These are phyloP conservation scores for Petrocephalus zakoni DNA, from an alignment of 2,113 vertebrate genomes.

Conservation along the genomic window DNA sequence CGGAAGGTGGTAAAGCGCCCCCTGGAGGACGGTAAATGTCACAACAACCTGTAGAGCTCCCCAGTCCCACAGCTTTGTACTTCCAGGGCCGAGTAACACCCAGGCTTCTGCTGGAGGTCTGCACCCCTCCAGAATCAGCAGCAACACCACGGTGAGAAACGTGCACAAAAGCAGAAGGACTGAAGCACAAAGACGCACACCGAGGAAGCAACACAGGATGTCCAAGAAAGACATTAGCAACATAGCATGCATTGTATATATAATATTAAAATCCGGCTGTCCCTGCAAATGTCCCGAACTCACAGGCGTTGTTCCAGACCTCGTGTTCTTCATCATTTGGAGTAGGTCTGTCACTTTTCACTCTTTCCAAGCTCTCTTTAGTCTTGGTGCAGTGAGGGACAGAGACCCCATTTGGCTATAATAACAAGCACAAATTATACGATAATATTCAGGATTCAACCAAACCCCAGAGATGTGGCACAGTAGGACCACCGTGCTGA, in stretches of 20 bases:
- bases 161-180: slow-evolving; percentile 28
- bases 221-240: neutral
- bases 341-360: neutral
- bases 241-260: neutral
- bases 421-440: neutral
- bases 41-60: slow-evolving; percentile 24
- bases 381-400: neutral
- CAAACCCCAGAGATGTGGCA: neutral
- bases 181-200: slow-evolving; percentile 23
- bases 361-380: neutral
- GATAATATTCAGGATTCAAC: neutral
- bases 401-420: neutral
- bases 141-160: slow-evolving; percentile 1
- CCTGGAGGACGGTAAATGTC: slow-evolving; percentile 31
- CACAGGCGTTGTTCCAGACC: slow-evolving; percentile 22
- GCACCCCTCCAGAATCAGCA: slow-evolving; percentile 27
- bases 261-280: neutral
- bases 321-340: neutral
- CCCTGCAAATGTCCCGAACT: neutral
- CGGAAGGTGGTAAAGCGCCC: slow-evolving; percentile 35
- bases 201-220: slow-evolving; percentile 6
- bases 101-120: slow-evolving; percentile 28
- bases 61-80: slow-evolving; percentile 32
- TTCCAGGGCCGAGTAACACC: neutral
- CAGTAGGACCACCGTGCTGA: neutral